phyloP scores from a whole-genome alignment of 2,797 vertebrate species.

The Lophius americanus region DNA sequence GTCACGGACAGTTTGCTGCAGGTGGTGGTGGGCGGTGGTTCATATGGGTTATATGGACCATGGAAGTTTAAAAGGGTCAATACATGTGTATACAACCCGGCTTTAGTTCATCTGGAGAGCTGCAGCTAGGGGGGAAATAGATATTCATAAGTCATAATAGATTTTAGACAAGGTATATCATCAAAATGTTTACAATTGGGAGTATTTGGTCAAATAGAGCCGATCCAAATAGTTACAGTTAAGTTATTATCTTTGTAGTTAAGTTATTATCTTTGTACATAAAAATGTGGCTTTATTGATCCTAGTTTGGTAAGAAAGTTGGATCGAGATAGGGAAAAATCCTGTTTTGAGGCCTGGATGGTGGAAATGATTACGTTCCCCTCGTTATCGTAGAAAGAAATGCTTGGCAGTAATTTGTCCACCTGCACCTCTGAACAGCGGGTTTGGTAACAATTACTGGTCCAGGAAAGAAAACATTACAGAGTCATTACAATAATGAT shows the following conservation, averaged over 20 bases:
- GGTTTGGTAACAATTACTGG: conserved; percentile 83
- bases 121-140: conserved; percentile 13
- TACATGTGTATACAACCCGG: conserved; percentile 51
- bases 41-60: conserved; percentile 71
- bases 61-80: conserved; percentile 75
- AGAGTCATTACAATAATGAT: conserved; percentile 84
- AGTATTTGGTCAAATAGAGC: not conserved
- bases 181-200: not conserved
- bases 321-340: conserved; percentile 12
- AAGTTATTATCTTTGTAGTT: too few species aligned
- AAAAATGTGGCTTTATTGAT: not conserved
- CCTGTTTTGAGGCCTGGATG: conserved; percentile 30
- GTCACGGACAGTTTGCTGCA: conserved; percentile 74
- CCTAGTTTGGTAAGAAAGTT: not conserved
- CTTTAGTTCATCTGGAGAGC: conserved; percentile 19
- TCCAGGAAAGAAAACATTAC: conserved; percentile 83
- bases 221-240: too few species aligned
- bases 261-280: not conserved
- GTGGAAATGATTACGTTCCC: conserved; percentile 63
- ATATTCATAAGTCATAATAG: too few species aligned
- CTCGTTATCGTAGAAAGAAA: conserved; percentile 66
- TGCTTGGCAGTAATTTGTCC: conserved; percentile 75
- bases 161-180: not conserved
- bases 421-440: conserved; percentile 77
- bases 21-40: conserved; percentile 64